Evolutionary conservation across 2,888 invertebrate species (phyloP).

Genomic region (Dendrolimus houi): DNA sequence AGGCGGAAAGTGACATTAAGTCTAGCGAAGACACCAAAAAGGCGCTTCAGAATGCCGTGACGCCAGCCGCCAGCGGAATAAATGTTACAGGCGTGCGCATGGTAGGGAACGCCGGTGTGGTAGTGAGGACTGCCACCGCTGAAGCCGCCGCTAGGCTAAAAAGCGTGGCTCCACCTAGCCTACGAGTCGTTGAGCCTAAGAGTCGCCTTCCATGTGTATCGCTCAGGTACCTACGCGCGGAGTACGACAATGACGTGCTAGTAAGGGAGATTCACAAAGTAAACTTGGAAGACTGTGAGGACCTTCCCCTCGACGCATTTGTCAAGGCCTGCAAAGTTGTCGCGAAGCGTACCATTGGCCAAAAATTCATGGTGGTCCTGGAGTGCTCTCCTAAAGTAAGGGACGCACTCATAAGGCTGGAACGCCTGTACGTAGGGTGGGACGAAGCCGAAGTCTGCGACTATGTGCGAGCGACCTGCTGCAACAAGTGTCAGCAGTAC

Average conservation of each 20-base stretch:
- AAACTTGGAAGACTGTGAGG: constrained; percentile 4
- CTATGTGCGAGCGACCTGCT: constrained; percentile 11
- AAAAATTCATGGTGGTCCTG: not conserved
- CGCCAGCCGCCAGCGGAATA: not conserved
- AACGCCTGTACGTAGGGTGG: constrained; percentile 12
- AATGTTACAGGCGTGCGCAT: constrained; percentile 3
- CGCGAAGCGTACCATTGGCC: not conserved
- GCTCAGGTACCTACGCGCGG: not conserved
- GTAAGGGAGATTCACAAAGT: constrained; percentile 1
- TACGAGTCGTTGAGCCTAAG: constrained; percentile 5
- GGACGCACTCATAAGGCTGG: not conserved
- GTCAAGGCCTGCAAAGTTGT: not conserved
- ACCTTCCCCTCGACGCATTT: not conserved
- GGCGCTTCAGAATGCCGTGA: not conserved
- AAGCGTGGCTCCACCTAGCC: constrained; percentile 1
- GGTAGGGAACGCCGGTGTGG: constrained; percentile 9
- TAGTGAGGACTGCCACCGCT: constrained; percentile 6
- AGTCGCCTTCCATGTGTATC: constrained; percentile 4
- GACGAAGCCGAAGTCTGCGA: constrained; percentile 7
- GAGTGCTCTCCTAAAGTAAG: constrained; percentile 7
- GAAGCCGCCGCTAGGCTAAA: constrained; percentile 4
- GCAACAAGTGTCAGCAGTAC: constrained; percentile 21
- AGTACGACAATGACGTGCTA: fast-evolving
- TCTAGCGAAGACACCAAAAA: constrained; percentile 6
- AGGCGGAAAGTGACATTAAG: not conserved